Percentiles rank a stretch among this genome's conserved stretches.
phyloP scores from a whole-genome alignment of 2,888 invertebrate genomes.

The Erynnis tages region DNA sequence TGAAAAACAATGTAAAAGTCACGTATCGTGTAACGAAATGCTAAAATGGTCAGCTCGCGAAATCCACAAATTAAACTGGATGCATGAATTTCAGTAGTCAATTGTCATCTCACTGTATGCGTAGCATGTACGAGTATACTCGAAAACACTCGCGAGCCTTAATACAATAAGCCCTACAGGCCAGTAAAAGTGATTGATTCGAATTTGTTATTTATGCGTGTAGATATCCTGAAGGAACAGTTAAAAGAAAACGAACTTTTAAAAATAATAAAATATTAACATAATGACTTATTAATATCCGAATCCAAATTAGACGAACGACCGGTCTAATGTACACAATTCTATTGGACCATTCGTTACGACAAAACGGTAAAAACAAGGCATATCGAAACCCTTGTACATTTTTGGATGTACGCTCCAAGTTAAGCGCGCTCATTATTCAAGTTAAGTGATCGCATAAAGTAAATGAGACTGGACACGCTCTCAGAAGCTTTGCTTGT shows the following conservation, averaged over 20 bases:
- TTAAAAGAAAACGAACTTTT: no score
- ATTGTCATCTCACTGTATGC: slow-evolving; percentile 1
- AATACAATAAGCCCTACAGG: no score
- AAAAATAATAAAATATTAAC: no score
- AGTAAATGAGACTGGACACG: slow-evolving; percentile 20
- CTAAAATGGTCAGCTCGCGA: not conserved
- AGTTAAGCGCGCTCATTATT: slow-evolving; percentile 17
- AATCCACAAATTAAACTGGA: slow-evolving; percentile 6
- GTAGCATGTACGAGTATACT: not conserved
- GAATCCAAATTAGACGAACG: no score
- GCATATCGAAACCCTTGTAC: not conserved
- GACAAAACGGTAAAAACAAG: no score
- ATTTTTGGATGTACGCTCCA: slow-evolving; percentile 6
- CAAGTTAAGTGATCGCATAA: slow-evolving; percentile 21
- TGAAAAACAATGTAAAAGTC: not conserved
- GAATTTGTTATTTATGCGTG: no score
- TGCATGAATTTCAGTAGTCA: slow-evolving; percentile 10
- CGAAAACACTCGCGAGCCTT: not conserved
- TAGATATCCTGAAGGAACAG: no score
- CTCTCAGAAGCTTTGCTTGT: slow-evolving; percentile 22
- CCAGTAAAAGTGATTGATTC: no score
- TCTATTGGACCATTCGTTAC: no score
- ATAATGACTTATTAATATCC: no score
- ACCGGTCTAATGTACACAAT: no score
- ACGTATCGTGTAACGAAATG: not conserved